Conservation (phyloP, 1,140 invertebrate species). For the Orchesella cincta region DNA sequence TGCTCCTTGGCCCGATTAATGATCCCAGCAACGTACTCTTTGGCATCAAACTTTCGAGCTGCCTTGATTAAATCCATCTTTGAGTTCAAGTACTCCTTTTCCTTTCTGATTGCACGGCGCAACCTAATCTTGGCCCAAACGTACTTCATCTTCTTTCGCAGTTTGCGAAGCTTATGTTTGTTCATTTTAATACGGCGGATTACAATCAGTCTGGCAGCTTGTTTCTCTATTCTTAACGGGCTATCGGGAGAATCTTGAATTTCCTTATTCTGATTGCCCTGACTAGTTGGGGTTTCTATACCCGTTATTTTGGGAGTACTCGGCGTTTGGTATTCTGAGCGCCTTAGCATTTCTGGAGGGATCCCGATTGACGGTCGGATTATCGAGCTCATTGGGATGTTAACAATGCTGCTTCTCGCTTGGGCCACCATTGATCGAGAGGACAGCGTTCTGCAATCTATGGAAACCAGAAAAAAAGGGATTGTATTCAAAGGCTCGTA, state of each 20-base stretch:
- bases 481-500: no score
- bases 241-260: conserved; percentile 34
- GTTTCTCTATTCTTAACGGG: conserved; percentile 59
- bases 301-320: background rate
- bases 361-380: conserved; percentile 12
- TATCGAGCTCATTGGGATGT: background rate
- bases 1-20: conserved; percentile 65
- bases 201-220: conserved; percentile 71
- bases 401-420: background rate
- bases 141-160: conserved; percentile 75
- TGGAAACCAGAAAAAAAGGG: no score
- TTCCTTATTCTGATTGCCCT: background rate
- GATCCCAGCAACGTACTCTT: conserved; percentile 67
- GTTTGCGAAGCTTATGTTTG: conserved; percentile 77
- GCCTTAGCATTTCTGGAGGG: background rate
- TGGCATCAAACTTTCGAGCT: conserved; percentile 74
- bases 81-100: conserved; percentile 73
- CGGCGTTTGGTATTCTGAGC: conserved; percentile 1
- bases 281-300: background rate
- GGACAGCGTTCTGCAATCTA: no score
- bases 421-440: no score
- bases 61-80: conserved; percentile 69
- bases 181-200: conserved; percentile 82
- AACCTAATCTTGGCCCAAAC: conserved; percentile 69
- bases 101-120: conserved; percentile 69